Evolutionary conservation across 2,888 invertebrate genomes (phyloP), one percentile per base, ranked within the genome.

Genomic region (Neoitamus cyanurus): DNA sequence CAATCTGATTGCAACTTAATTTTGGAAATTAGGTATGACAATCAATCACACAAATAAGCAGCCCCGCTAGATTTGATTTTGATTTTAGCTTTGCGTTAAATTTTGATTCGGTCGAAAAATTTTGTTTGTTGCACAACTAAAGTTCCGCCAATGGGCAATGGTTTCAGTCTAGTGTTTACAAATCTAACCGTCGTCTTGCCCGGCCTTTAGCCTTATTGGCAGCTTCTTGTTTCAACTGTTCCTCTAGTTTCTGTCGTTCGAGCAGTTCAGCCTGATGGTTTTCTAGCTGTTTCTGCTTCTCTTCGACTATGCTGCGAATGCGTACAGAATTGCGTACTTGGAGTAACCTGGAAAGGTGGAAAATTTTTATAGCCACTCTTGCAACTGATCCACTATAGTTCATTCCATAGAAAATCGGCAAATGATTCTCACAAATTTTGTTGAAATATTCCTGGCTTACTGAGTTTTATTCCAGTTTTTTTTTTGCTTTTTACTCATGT

Each of bases 131-230:
- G 58, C 25, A 80, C 78, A 80, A 58, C 58, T 80, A 80, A 78
- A 58, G 75, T 80, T 28, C 77, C 36, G 78, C 83, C 84, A 73
- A 77, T 84, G 58, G 58, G 15, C 58, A 58, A 58, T 70, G 20
- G 68, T 83, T 84, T 34, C 30, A 73, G 73, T 69, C 72, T 86
- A 69, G 48, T 68, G 83, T 83, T 88, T 88, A 89, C 77, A 58
- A 48, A 69, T 86, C 91, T 91, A 91, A 91, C 88, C 94, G 92
- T 89, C 94, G 92, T 89, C 92, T 93, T 86, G 92, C 92, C 88
- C 93, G 92, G 86, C 92, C 92, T 85, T 92, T 86, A 87, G 37
- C 83, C 83, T 85, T 87, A 91, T 85, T 92, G 92, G 85, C 89
- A 88, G 86, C 91, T 91, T 83, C 85, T 36, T 25, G 34, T 37